A percentile compares a stretch with the other conserved stretches of the same genome.
Conservation (phyloP, 2,797 vertebrate genomes). For the Avahi laniger region DNA sequence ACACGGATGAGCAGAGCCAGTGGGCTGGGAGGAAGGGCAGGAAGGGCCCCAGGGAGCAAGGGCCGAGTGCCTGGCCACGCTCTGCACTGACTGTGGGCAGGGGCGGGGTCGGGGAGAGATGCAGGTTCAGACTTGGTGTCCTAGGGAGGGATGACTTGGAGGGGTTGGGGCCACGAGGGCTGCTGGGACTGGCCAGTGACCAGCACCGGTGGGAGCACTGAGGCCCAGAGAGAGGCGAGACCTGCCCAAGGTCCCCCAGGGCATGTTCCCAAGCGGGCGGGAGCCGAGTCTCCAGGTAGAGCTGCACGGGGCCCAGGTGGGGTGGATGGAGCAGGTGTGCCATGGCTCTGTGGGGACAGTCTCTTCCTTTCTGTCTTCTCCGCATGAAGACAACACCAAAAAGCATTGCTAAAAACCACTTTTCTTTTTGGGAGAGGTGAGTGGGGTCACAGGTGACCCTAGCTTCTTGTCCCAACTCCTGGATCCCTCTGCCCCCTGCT, state of each 20-base stretch:
- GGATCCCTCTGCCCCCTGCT: no score
- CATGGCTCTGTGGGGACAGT: rapidly evolving
- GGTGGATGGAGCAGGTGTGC: not conserved
- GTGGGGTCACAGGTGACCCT: not conserved
- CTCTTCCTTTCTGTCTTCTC: not conserved
- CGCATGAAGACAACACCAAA: not conserved
- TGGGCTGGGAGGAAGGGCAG: not conserved
- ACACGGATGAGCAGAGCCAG: not conserved
- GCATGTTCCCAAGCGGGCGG: rapidly evolving
- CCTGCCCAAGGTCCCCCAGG: not conserved
- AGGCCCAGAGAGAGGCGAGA: no score
- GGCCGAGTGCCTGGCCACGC: no score
- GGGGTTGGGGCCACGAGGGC: rapidly evolving
- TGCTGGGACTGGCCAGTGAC: not conserved
- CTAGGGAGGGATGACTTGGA: not conserved
- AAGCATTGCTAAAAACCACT: no score
- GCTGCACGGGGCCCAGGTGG: not conserved
- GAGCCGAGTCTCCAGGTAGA: not conserved
- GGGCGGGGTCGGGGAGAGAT: no score
- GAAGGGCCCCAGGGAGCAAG: not conserved
- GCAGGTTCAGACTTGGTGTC: not conserved
- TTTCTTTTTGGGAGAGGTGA: not conserved
- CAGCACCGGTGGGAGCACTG: not conserved
- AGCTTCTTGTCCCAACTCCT: not conserved
- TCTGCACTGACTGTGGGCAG: not conserved